Percentiles rank a stretch among this genome's conserved stretches.
Conservation (phyloP, 1,140 invertebrate genomes). For the Drosophila auraria region DNA sequence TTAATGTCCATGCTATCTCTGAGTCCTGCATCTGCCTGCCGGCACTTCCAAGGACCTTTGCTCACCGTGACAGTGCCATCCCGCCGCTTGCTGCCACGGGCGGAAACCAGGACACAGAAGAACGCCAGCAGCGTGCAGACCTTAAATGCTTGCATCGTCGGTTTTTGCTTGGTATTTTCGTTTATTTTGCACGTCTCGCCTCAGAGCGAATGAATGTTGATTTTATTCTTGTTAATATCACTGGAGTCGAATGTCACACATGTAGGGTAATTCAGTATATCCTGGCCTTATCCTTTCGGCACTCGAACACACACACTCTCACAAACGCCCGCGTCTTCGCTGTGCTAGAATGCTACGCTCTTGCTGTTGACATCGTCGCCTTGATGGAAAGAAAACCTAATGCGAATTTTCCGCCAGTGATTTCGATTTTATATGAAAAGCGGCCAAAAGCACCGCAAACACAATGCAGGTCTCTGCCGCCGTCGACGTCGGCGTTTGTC, state of each 20-base stretch:
- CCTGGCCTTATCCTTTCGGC: constrained; percentile 54
- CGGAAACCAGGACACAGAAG: constrained; percentile 56
- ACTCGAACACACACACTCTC: constrained; percentile 52
- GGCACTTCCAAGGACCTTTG: constrained; percentile 6
- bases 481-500: constrained; percentile 41
- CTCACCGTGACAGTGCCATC: constrained; percentile 65
- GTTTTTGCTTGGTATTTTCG: constrained; percentile 17
- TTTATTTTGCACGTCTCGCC: constrained; percentile 6
- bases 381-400: constrained; percentile 84
- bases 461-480: constrained; percentile 69
- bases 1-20: constrained; percentile 24
- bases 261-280: constrained; percentile 38
- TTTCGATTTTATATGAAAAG: constrained; percentile 84
- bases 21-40: constrained; percentile 7
- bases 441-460: constrained; percentile 67
- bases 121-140: constrained; percentile 62
- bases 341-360: constrained; percentile 57
- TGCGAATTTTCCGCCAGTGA: constrained; percentile 83
- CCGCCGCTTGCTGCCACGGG: constrained; percentile 51
- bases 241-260: constrained; percentile 27
- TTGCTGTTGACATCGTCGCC: constrained; percentile 83
- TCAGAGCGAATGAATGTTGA: background rate
- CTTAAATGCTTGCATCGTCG: constrained; percentile 62
- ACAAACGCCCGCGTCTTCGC: constrained; percentile 62
- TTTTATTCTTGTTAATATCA: constrained; percentile 24